Conservation (phyloP, 2,888 invertebrate species). For the Drosophila diplacantha region DNA sequence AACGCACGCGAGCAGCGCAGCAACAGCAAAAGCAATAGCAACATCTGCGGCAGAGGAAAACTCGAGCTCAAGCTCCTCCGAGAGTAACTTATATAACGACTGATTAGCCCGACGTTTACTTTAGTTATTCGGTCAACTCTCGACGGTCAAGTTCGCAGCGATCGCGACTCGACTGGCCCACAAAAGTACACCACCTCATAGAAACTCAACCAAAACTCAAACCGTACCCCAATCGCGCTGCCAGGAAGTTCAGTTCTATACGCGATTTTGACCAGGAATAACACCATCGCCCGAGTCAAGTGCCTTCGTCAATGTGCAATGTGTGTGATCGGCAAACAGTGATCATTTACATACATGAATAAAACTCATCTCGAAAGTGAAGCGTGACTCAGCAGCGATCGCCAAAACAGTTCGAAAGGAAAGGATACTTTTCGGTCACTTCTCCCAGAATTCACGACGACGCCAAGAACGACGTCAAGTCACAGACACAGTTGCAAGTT, state of each 20-base stretch:
- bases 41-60: constrained; percentile 53
- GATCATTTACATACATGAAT: constrained; percentile 43
- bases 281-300: constrained; percentile 40
- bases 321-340: constrained; percentile 52
- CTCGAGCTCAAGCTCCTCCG: constrained; percentile 63
- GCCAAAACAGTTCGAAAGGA: constrained; percentile 35
- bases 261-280: constrained; percentile 43
- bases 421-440: constrained; percentile 62
- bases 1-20: constrained; percentile 66
- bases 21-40: constrained; percentile 25
- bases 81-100: constrained; percentile 76
- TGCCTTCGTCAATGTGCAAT: constrained; percentile 46
- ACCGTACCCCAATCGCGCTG: constrained; percentile 10
- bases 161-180: constrained; percentile 52
- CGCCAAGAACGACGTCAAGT: constrained; percentile 14
- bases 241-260: constrained; percentile 48
- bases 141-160: constrained; percentile 77
- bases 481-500: constrained; percentile 32
- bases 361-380: constrained; percentile 39
- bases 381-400: constrained; percentile 42
- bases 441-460: constrained; percentile 34
- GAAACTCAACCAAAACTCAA: constrained; percentile 24
- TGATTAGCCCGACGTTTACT: constrained; percentile 75
- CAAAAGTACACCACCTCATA: constrained; percentile 11
- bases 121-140: constrained; percentile 78